Evolutionary conservation across 2,797 vertebrate species (phyloP).

Genomic region (Melanotaenia nigrans): DNA sequence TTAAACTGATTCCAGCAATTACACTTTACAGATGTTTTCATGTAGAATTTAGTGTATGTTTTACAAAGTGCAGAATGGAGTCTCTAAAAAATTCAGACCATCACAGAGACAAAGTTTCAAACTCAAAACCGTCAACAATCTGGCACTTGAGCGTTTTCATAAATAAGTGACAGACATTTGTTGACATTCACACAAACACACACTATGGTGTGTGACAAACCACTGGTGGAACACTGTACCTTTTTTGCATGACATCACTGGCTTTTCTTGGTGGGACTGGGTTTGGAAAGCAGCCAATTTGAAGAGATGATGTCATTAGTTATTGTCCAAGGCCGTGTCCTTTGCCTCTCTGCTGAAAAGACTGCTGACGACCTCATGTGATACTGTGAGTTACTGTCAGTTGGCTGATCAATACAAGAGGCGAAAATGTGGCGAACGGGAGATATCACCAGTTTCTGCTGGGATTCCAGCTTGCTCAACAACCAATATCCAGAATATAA

Average conservation of each 20-base stretch:
- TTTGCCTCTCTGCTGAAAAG: constrained; percentile 31
- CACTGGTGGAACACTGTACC: constrained; percentile 31
- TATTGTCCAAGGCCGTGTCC: constrained; percentile 35
- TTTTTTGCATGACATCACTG: constrained; percentile 54
- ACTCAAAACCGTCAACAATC: neutral
- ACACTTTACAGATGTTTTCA: neutral
- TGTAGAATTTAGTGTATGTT: neutral
- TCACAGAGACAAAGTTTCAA: neutral
- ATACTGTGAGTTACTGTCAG: constrained; percentile 33
- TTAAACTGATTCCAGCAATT: constrained; percentile 26
- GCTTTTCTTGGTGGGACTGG: constrained; percentile 24
- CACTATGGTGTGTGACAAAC: neutral
- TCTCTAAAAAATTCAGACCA: neutral
- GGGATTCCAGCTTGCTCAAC: constrained; percentile 4
- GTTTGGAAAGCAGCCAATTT: constrained; percentile 46
- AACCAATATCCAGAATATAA: neutral
- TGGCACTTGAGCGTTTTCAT: constrained; percentile 2
- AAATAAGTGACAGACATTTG: constrained; percentile 13
- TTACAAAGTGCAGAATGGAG: neutral
- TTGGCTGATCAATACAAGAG: constrained; percentile 32
- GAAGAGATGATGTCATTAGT: constrained; percentile 52
- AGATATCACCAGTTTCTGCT: constrained; percentile 42
- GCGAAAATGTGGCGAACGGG: constrained; percentile 18
- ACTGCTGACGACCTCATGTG: constrained; percentile 34
- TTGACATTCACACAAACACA: neutral